Evolutionary conservation across 1,140 invertebrate species (phyloP).

Genomic region (Penaeus japonicus): DNA sequence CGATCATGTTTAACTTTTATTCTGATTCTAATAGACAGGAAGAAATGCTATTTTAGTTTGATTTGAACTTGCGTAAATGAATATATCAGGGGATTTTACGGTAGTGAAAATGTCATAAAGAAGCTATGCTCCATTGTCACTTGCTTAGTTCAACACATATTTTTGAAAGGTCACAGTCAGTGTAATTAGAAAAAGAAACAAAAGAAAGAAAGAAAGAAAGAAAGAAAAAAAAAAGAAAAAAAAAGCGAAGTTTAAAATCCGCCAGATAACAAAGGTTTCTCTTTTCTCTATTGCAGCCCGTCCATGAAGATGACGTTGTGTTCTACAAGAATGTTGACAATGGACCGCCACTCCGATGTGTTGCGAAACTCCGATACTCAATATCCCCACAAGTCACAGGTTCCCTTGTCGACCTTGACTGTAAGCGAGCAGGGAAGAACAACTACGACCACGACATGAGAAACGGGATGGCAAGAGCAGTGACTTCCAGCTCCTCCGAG

Average conservation of each 20-base stretch:
- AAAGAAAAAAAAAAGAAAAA: background rate
- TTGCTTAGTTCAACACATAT: too few relatives aligned
- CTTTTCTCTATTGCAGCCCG: background rate
- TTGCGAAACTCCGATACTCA: conserved; percentile 29
- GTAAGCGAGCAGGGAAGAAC: background rate
- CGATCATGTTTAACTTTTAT: too few relatives aligned
- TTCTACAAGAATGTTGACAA: conserved; percentile 25
- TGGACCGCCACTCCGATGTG: conserved; percentile 2
- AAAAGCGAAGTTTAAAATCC: background rate
- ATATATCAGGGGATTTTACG: too few relatives aligned
- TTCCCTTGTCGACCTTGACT: conserved; percentile 9
- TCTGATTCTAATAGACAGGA: too few relatives aligned
- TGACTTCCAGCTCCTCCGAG: background rate
- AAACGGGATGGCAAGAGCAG: background rate
- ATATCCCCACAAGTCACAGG: background rate
- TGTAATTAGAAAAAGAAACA: too few relatives aligned
- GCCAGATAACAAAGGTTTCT: too few relatives aligned
- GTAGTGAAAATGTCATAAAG: too few relatives aligned
- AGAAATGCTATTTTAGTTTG: too few relatives aligned
- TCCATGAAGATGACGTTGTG: conserved; percentile 33
- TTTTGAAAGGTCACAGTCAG: too few relatives aligned
- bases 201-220: background rate
- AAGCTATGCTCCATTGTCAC: too few relatives aligned
- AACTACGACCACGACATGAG: background rate
- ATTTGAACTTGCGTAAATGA: too few relatives aligned